Evolutionary conservation across 2,113 vertebrate genomes (phyloP), one percentile per base, ranked within the genome.

Genomic region (Lagenorhynchus albirostris): DNA sequence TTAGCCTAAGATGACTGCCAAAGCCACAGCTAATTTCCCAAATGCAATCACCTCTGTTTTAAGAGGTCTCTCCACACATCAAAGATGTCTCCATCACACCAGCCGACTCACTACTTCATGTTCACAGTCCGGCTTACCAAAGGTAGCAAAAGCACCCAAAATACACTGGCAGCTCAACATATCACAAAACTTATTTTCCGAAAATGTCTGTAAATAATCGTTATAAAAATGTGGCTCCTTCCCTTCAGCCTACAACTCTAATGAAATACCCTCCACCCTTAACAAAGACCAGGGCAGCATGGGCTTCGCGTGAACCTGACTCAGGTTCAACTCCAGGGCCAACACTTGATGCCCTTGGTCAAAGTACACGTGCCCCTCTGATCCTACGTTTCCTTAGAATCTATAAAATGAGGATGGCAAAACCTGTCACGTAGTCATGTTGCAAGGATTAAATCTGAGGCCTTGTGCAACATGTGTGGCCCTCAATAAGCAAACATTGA

Each of bases 131-230:
- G n/a, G n/a, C 41, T 85, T 33, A 60, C 21, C 31, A 26, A 87
- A 82, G 25, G 9, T 10, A 23, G 38, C 33, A 36, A 60, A 65
- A 76, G 25, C 36, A 73, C 62, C 44, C 31, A 62, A 41, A 67
- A 53, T 10, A 90, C 0, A 11, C 0, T 20, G 31, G 25, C 4
- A 47, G 21, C 7, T 70, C 13, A 36, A 63, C 5, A 47, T 1
- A n/a, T 33, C 2, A 73, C 20, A 73, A 76, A 65, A 87, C 13
- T 60, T 26, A 29, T 23, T 67, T 89, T 68, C 81, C 86, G 77
- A 55, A 92, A 83, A 91, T 41, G 50, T 84, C n/a, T 85, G 26
- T n/a, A 76, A 93, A 87, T 47, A 25, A 50, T 31, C 53, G 76
- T 29, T 62, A 89, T 62, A 44, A 36, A 93, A 81, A 55, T 1